Conservation (phyloP, 2,888 invertebrate genomes). For the Rhogogaster chlorosoma region DNA sequence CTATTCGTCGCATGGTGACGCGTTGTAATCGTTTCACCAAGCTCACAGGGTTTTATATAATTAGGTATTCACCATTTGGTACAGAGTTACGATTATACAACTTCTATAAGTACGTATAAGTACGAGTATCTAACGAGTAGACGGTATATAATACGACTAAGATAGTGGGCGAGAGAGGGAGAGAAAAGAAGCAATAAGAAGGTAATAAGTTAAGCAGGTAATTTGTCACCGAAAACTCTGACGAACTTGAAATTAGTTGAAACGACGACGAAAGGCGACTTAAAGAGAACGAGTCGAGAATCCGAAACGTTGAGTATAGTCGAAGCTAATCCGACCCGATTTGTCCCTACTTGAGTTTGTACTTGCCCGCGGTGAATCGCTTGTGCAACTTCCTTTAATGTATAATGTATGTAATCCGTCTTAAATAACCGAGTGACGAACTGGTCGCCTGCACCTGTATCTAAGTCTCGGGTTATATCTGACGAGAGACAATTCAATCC, state of each 20-base stretch:
- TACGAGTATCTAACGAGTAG: neutral
- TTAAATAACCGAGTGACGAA: slow-evolving; percentile 5
- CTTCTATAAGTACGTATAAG: neutral
- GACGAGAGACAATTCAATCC: neutral
- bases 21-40: slow-evolving; percentile 48
- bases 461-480: neutral
- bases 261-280: neutral
- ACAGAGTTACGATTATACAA: neutral
- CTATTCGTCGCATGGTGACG: slow-evolving; percentile 2
- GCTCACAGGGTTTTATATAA: neutral
- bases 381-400: slow-evolving; percentile 25
- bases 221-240: slow-evolving; percentile 16
- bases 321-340: slow-evolving; percentile 18
- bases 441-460: neutral
- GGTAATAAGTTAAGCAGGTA: neutral
- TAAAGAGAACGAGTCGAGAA: slow-evolving; percentile 4
- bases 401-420: slow-evolving; percentile 32
- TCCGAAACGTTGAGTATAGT: slow-evolving; percentile 4
- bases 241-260: slow-evolving; percentile 36
- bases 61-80: neutral
- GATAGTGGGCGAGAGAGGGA: neutral
- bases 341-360: slow-evolving; percentile 5
- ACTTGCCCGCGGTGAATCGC: neutral
- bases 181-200: neutral
- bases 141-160: neutral